Base-by-base conservation (phyloP, 2,888 invertebrate species). In the Drosophila gaucha region DNA sequence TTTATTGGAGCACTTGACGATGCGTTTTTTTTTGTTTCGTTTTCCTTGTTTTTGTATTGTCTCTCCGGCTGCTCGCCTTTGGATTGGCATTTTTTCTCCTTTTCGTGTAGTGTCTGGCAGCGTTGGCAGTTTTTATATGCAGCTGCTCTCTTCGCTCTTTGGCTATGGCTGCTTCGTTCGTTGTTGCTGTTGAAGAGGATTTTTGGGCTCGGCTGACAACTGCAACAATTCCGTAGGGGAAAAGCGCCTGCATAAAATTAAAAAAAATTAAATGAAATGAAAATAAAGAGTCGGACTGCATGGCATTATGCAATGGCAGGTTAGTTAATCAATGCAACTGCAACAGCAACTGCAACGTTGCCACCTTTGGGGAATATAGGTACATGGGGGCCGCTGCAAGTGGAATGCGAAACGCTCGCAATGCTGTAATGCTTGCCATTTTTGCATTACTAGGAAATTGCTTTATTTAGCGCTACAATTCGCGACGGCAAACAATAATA, bases 1-100 rank as follows among this genome's bases (percentile, higher is more conserved):
- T 84, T 84, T 84, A 84, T 84, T 84, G 84, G 84, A 84, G 80
- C 84, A 83, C 83, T 86, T 83, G 80, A 68, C 63, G 67, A 62
- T 54, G 54, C 52, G 30, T 33, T 41, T 39, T 38, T 18, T 38
- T 26, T 28, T 22, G 8, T 10, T 26, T 43, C 28, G 20, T 51
- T 36, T 44, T 39, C 35, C 18, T 46, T 66, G 24, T 70, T 68
- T 49, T 73, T 67, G 64, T 22, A 9, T 44, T 67, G 51, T 64
- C 59, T 64, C 65, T 83, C 63, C 68, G 58, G 16, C 59, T 74
- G 83, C 70, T 80, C 78, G 74, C 68, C 63, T 67, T 80, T 80
- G 59, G 80, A 76, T 78, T 85, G 78, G 83, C 68, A 74, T 80
- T 78, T 75, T 72, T 71, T 63, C 31, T 16, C 24, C 33, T 12